Conservation (phyloP, 2,888 invertebrate species). For the Brachypalpus laphriformis region DNA sequence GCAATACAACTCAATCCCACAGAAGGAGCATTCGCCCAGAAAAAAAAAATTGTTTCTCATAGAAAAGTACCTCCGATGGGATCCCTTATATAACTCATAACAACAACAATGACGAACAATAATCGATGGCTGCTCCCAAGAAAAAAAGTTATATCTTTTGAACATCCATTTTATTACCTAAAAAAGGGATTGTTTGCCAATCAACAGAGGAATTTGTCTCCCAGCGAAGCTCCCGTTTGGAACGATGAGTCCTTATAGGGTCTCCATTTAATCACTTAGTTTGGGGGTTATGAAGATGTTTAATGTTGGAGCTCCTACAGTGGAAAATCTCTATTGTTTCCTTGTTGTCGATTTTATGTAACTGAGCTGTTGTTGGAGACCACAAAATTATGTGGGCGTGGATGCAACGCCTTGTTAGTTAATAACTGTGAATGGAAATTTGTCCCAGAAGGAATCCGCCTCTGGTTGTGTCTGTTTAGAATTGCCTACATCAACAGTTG, state of each 20-base stretch:
- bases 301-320: conserved; percentile 27
- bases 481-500: background rate
- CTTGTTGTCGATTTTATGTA: conserved; percentile 17
- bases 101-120: conserved; percentile 47
- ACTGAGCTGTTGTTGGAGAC: background rate
- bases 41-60: too few relatives aligned
- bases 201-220: conserved; percentile 57
- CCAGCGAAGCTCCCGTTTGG: background rate
- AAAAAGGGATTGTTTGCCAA: conserved; percentile 66
- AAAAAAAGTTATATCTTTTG: conserved; percentile 26
- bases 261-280: background rate
- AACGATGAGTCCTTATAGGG: background rate
- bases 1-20: conserved; percentile 27
- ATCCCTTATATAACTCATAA: conserved; percentile 42
- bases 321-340: conserved; percentile 52
- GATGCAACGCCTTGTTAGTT: too few relatives aligned
- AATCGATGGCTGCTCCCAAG: conserved; percentile 40
- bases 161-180: conserved; percentile 51
- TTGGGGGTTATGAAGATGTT: conserved; percentile 16
- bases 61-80: conserved; percentile 10
- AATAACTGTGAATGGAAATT: too few relatives aligned
- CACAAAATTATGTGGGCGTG: too few relatives aligned
- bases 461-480: background rate
- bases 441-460: background rate
- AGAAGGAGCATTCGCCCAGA: background rate